Base-by-base conservation (phyloP, 2,113 vertebrate genomes). In the Thymallus thymallus region DNA sequence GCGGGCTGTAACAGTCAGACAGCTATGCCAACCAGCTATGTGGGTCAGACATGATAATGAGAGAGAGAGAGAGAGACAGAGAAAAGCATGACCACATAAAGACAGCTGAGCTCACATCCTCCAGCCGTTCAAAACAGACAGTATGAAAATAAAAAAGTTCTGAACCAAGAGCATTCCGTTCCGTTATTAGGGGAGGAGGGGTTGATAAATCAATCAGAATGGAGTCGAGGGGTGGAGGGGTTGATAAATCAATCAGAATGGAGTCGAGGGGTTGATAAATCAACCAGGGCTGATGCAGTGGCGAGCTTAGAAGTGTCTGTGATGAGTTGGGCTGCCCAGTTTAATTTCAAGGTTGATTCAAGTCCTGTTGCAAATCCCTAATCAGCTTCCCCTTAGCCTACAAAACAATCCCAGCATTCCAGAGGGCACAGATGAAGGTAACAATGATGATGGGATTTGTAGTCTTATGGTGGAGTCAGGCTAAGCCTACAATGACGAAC, bases 1-100 rank as follows among this genome's bases (percentile, higher is more conserved):
- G 70, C 71, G 75, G 71, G 69, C 77, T 20, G 35, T 41, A 41
- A 16, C 76, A 81, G 83, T 81, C 63, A 77, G 71, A 79, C 79
- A 81, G 81, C 77, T 76, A 83, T 67, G 75, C 85, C 83, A 83
- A 84, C 71, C 76, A 73, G 82, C 75, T 82, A 91, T 90, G 79
- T 90, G 88, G 91, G 92, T 92, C 91, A 92, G 88, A 90, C 41
- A 63, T 71, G 69, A 79, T 71, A 77, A 74, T 81, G 79, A 71
- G 45, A 80, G 77, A 80, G 70, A 72, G 51, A 74, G 45, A 68
- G 20, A 7, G 58, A 46, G 35, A 26, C n/a, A n/a, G n/a, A n/a
- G 14, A 64, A 23, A 55, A 46, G 61, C 51, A 26, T 56, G 35
- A 63, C 22, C 12, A 35, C n/a, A 16, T n/a, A 46, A 35, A 61